Conservation (phyloP, 1,140 invertebrate genomes). For the Olivierus martensii region DNA sequence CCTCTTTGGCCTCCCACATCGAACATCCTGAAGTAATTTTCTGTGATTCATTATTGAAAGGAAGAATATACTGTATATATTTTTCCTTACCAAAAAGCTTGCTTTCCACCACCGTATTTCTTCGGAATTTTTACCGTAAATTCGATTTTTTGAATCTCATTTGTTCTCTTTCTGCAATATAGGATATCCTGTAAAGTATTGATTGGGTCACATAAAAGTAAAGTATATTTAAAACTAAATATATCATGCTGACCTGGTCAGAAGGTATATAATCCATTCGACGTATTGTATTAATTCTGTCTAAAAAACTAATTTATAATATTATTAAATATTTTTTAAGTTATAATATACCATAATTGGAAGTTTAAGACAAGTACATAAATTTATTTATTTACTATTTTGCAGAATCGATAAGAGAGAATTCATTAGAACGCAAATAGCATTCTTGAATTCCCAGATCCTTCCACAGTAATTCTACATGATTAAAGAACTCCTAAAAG, state of each 20-base stretch:
- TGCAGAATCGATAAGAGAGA: constrained; percentile 62
- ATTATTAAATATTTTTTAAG: too few species aligned
- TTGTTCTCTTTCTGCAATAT: constrained; percentile 49
- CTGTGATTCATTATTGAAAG: too few species aligned
- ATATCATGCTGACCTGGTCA: constrained; percentile 38
- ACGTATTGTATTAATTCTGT: constrained; percentile 43
- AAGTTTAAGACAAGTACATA: too few species aligned
- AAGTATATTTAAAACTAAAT: too few species aligned
- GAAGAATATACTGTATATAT: too few species aligned
- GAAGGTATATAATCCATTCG: constrained; percentile 45
- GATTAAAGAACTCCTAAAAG: constrained; percentile 48
- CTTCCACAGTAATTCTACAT: constrained; percentile 40
- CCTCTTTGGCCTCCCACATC: constrained; percentile 68
- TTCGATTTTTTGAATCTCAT: constrained; percentile 53
- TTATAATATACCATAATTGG: too few species aligned
- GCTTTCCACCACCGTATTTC: constrained; percentile 46
- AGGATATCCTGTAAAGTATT: constrained; percentile 41
- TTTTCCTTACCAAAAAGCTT: constrained; percentile 47
- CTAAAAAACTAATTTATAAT: constrained; percentile 42
- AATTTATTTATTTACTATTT: constrained; percentile 43
- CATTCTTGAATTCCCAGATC: constrained; percentile 50
- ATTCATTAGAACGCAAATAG: constrained; percentile 56
- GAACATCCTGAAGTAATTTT: constrained; percentile 40
- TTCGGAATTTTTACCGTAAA: constrained; percentile 52
- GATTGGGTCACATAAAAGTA: neutral